Evolutionary conservation across 2,113 vertebrate genomes (phyloP), one percentile per base, ranked within the genome.

Genomic region (Dipodomys spectabilis): DNA sequence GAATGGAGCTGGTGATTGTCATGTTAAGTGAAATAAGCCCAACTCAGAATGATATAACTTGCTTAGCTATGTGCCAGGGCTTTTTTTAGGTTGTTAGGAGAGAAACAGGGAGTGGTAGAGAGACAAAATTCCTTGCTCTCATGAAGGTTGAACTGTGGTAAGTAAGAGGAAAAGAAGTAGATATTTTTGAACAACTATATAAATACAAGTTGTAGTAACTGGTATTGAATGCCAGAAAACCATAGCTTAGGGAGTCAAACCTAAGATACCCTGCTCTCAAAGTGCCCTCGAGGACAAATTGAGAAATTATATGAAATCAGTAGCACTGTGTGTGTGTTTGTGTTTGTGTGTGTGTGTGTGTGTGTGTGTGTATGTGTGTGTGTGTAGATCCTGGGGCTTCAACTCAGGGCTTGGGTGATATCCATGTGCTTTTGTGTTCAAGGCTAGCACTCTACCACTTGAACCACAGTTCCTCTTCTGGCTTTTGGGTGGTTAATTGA

Each of bases 141-240:
- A 7, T 27, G 39, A 5, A 19, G 11, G 4, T 28, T 75, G 13
- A 39, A 3, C 5, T 86, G 11, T 78, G 19, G 3, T 20, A 74
- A 79, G 19, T 22, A 39, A 5, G 57, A 95, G 15, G 53, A 57
- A 57, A 16, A 13, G 27, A 82, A 65, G 72, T 0, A 49, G n/a
- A 18, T 23, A 1, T 1, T 6, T 11, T 0, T 11, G 39, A 39
- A 71, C 1, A 16, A 6, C n/a, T 22, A 10, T 4, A 2, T 30
- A 25, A 65, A 78, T 73, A 30, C 11, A 9, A 22, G 0, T 12
- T 25, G 2, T 4, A 10, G 19, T 2, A 7, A 13, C 32, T 74
- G 20, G 19, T 80, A 16, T 57, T 39, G 68, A 35, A 27, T 64
- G 20, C 22, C 32, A 49, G 27, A 19, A 23, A n/a, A 13, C 65